Evolutionary conservation across 35 echinoderm and acorn worm species (phyloP).

Genomic region (Eucidaris tribuloides): DNA sequence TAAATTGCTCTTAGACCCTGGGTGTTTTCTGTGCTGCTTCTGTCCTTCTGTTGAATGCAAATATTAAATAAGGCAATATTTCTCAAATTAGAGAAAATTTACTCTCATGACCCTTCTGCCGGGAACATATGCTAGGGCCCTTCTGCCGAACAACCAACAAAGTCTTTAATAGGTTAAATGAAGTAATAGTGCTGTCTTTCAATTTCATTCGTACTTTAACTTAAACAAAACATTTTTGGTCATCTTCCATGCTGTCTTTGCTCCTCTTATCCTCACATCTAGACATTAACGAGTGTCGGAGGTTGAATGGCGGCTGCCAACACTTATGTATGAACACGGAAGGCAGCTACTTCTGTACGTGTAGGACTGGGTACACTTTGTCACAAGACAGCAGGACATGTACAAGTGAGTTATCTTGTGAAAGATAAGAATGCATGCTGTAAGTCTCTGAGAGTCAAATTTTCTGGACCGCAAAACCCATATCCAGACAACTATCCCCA

Average conservation of each 20-base stretch:
- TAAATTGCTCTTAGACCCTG: background rate
- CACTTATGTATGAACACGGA: conserved; percentile 75
- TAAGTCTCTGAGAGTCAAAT: no score
- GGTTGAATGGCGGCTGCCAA: conserved; percentile 32
- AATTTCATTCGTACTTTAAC: conserved; percentile 57
- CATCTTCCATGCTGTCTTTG: no score
- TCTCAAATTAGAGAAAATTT: no score
- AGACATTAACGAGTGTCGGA: conserved; percentile 83
- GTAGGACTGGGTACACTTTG: conserved; percentile 56
- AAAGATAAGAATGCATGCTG: no score
- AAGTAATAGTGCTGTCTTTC: conserved; percentile 23
- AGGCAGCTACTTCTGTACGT: conserved; percentile 81
- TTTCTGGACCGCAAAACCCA: no score
- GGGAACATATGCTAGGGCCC: no score
- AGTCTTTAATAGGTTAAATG: conserved; percentile 42
- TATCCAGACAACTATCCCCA: no score
- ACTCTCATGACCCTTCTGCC: no score
- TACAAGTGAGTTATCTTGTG: conserved; percentile 67
- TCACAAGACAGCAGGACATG: conserved; percentile 62
- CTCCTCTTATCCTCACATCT: background rate
- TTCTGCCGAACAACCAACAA: no score
- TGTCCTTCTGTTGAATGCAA: no score
- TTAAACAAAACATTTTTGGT: no score
- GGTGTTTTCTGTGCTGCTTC: conserved; percentile 2
- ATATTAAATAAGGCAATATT: no score